These are phyloP conservation scores for Microctenopoma lineatum DNA, from an alignment of 2,797 vertebrate species.

Conservation along the genomic window DNA sequence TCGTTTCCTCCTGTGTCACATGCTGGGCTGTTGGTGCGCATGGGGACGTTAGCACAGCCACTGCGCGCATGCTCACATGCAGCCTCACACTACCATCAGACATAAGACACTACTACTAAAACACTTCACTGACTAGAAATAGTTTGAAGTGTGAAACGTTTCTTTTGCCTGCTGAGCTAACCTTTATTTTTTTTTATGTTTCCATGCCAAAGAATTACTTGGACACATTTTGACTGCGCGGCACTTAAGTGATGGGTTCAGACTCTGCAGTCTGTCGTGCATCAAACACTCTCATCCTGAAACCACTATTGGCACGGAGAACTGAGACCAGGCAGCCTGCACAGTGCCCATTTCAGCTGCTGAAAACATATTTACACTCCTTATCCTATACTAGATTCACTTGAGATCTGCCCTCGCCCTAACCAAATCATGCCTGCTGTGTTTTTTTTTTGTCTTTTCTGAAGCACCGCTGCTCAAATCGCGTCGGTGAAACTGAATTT, in stretches of 20 bases:
- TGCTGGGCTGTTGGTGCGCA: too few relatives aligned
- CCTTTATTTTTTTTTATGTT: conserved; percentile 10
- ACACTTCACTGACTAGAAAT: conserved; percentile 22
- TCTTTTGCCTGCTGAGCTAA: conserved; percentile 24
- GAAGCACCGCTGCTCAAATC: conserved; percentile 31
- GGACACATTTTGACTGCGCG: conserved; percentile 2
- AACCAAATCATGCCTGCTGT: conserved; percentile 40
- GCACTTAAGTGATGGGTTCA: conserved; percentile 13
- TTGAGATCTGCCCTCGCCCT: conserved; percentile 37
- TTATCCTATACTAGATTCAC: conserved; percentile 28
- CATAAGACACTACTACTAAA: neutral
- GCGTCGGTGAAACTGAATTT: conserved; percentile 42
- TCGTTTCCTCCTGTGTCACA: too few relatives aligned
- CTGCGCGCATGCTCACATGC: conserved; percentile 7
- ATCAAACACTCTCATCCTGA: conserved; percentile 26
- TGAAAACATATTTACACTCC: conserved; percentile 38
- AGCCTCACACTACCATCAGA: neutral
- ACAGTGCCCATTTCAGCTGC: conserved; percentile 38
- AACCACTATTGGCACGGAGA: conserved; percentile 14
- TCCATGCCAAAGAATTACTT: conserved; percentile 6
- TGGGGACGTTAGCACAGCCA: neutral
- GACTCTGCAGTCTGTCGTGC: conserved; percentile 17
- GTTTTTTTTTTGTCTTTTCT: conserved; percentile 30
- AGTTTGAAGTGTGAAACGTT: conserved; percentile 32
- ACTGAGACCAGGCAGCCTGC: neutral